Conservation (phyloP, 2,797 vertebrate species). For the Buphagus erythrorhynchus region DNA sequence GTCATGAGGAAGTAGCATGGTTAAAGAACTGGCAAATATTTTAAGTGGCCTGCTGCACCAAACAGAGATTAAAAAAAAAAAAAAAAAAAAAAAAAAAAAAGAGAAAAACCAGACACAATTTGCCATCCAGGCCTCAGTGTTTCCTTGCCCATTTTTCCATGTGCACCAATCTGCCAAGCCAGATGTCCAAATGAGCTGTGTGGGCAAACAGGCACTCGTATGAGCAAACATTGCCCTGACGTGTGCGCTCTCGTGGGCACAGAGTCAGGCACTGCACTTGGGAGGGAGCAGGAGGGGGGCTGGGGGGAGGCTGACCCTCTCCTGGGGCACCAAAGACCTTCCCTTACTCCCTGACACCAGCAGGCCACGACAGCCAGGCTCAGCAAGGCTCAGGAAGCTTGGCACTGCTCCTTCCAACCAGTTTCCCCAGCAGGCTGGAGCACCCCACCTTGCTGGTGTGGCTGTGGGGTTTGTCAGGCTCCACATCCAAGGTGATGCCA, state of each 20-base stretch:
- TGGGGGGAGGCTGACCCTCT: not conserved
- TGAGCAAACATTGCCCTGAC: conserved; percentile 39
- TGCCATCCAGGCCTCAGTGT: conserved; percentile 15
- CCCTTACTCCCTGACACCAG: not conserved
- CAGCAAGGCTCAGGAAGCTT: rapidly evolving
- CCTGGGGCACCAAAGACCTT: not conserved
- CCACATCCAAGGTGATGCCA: not conserved
- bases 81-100: too few relatives aligned
- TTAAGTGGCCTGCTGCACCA: not conserved
- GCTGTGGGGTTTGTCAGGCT: not conserved
- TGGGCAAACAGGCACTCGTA: conserved; percentile 52
- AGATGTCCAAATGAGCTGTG: conserved; percentile 63
- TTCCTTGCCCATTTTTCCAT: conserved; percentile 44
- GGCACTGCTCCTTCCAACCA: not conserved
- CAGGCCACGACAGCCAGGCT: not conserved
- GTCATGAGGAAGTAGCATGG: not conserved
- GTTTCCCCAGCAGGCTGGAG: not conserved
- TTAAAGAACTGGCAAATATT: not conserved
- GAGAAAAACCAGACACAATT: not conserved
- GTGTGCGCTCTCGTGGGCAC: not conserved
- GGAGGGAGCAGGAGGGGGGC: not conserved
- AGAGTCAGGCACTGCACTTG: not conserved
- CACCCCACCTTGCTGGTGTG: not conserved
- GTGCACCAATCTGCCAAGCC: conserved; percentile 65
- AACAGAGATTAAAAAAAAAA: not conserved